Base-by-base conservation (phyloP, 2,888 invertebrate genomes). In the Molorchus minor region DNA sequence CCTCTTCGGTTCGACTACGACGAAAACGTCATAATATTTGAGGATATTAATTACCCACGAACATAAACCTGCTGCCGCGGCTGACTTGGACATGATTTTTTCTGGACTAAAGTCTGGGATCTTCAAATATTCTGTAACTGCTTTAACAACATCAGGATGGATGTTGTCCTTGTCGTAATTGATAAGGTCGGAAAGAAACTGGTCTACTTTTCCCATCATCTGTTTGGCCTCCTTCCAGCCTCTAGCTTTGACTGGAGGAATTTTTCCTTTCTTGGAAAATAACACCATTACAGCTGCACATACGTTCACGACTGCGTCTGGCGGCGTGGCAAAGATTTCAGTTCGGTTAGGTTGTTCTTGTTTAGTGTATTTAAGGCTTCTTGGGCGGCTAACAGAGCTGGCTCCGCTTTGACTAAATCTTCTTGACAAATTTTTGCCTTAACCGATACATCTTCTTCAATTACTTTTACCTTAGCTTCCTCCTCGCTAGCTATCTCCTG, bases 141-240 rank as follows among this genome's bases (percentile, higher is more conserved):
- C 94, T 82, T 93, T 95, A 2, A 94, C 88, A 45, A 94, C 86
- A 66, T 94, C 92, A 0, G 93, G 90, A 70, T 90, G 91, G 76
- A 97, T 96, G 76, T 96, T 93, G 77, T 96, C 96, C 76, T 97
- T 97, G 76, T 97, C 93, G 73, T 96, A 96, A 77, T 91, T 89
- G 13, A 92, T 86, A 36, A 97, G 83, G 72, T 90, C 88, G 67
- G 89, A 85, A 45, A 97, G 82, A 77, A 97, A 97, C 68, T 88
- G 87, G 80, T 96, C 96, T 1, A 94, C 90, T 80, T 93, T 93
- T 8, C 88, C 89, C 96, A 97, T 97, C 85, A 96, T 89, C 3
- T 84, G 85, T 82, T 96, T 96, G 69, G 92, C 91, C 13, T 91
- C 87, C 77, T 95, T 96, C 97, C 97, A 97, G 19, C 92, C 92